Evolutionary conservation across 2,888 invertebrate genomes (phyloP), one percentile per base, ranked within the genome.

Genomic region (Drosophila seclusa): DNA sequence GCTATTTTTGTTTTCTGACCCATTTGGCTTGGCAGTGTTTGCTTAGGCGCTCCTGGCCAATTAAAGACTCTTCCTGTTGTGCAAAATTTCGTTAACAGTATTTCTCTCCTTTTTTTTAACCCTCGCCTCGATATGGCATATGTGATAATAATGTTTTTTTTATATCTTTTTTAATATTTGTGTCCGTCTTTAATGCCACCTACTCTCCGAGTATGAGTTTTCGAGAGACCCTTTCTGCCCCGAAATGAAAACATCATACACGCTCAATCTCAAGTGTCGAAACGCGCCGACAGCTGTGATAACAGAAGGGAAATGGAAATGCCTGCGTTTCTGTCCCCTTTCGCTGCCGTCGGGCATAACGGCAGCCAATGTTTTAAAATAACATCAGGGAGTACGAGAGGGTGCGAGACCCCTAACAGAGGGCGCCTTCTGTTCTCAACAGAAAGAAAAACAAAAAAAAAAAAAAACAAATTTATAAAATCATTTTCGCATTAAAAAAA

Each of bases 241-340:
- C 52, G 32, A 67, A 86, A 88, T 87, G 70, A 78, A 86, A 88
- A 86, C 82, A 86, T 82, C 73, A 80, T 63, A 78, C 68, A 77
- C 82, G 86, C 84, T 80, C 82, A 80, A 86, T 82, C 83, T 87
- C 63, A 88, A 87, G 86, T 88, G 88, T 80, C 87, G 83, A 87
- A 88, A 83, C 76, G 68, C 76, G 42, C 73, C 80, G 87, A 84
- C 87, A 87, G 89, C 87, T 87, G 87, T 86, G 89, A 88, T 87
- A 87, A 87, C 83, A 86, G 70, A 71, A 64, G 69, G 75, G 63
- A 87, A 78, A 74, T 66, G 81, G 57, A 55, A 65, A 54, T 59
- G 59, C 49, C 45, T 32, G 3, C 13, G 4, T 13, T 54, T 32
- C 13, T 31, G 2, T 13, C 52, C 45, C 27, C 45, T 40, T 50